phyloP scores from a whole-genome alignment of 2,113 vertebrate genomes.

The Piaya cayana region DNA sequence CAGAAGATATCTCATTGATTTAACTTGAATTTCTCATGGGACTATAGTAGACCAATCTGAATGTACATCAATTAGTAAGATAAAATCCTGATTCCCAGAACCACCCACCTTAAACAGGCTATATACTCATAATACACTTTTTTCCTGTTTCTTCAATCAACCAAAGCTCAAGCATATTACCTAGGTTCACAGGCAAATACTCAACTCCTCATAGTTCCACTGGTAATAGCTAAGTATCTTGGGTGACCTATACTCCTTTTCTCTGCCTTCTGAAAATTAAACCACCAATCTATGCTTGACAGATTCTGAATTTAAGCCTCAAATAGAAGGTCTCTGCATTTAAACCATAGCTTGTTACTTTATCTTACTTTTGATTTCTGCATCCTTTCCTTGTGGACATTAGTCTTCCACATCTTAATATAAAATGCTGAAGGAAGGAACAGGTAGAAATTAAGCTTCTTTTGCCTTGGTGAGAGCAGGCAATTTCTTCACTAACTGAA shows the following conservation, averaged over 20 bases:
- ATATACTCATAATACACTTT: not conserved
- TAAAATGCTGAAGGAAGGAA: slow-evolving; percentile 10
- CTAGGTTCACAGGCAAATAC: not conserved
- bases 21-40: not conserved
- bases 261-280: not conserved
- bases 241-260: not conserved
- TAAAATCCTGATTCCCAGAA: not conserved
- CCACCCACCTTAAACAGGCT: not conserved
- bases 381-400: not conserved
- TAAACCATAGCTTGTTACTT: not conserved
- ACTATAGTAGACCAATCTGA: not conserved
- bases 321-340: not conserved
- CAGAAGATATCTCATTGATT: not conserved
- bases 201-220: not conserved
- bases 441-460: not conserved
- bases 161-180: not conserved
- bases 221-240: not conserved
- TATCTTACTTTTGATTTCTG: not conserved
- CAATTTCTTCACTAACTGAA: slow-evolving; percentile 41
- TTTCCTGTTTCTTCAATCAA: not conserved
- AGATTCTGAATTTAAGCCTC: not conserved
- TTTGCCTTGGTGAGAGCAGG: not conserved
- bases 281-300: not conserved
- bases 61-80: not conserved
- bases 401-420: not conserved